Evolutionary conservation across 2,113 vertebrate species (phyloP), one percentile per base, ranked within the genome.

Genomic region (Shinisaurus crocodilurus): DNA sequence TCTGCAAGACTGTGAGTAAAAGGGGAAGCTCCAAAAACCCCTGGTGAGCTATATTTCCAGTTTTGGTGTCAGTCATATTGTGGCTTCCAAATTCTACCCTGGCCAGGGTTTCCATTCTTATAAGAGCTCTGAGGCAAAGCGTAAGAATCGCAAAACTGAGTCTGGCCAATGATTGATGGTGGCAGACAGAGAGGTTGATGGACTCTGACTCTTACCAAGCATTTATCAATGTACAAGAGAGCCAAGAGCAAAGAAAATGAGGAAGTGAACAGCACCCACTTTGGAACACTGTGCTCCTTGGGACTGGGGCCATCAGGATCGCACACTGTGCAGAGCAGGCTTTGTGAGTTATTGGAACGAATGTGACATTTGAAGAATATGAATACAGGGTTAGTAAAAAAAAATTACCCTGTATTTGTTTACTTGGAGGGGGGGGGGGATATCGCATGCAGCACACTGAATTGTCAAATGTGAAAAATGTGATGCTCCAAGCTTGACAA

Each of bases 401-500:
- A 87, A 70, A 79, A 80, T 50, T 89, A 94, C 91, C 89, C 95
- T 93, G 90, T 92, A 89, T 89, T 94, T 93, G 60, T 94, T 96
- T 95, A 93, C 92, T 84, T 57, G 65, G 75, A 89, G 50, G 72
- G 89, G 72, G 90, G 69, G 76, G 90, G 94, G 93, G 94, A 91
- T 84, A 93, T 79, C 87, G 88, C 94, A 88, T 88, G 20, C 43
- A 34, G 60, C 72, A 54, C n/a, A 48, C 67, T 76, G 76, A 95
- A 90, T 91, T 93, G 91, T 96, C 95, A 95, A 34, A 60, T 81
- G 89, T 93, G 94, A 94, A 92, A 96, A 96, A 95, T 85, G 6
- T 92, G 94, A 96, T 96, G 70, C 85, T 93, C 90, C 89, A 91
- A 45, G 85, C 94, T 93, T 92, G 57, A 88, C 82, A 91, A 88